Evolutionary conservation across 2,113 vertebrate species (phyloP).

Genomic region (Hydrolagus affinis): DNA sequence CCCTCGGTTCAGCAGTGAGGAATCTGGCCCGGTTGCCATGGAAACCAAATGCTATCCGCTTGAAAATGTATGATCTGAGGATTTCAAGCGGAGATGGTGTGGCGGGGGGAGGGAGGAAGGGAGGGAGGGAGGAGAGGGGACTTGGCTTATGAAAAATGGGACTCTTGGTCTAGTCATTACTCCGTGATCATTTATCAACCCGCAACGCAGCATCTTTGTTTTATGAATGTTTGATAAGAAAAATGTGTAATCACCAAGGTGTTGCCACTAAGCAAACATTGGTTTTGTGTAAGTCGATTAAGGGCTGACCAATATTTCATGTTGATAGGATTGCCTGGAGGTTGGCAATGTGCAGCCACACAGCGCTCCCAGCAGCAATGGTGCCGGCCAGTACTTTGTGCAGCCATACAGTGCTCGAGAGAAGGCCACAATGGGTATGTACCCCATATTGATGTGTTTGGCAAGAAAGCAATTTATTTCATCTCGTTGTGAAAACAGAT

Average conservation of each 20-base stretch:
- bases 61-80: not conserved
- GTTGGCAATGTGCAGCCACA: not conserved
- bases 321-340: conserved; percentile 13
- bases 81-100: not conserved
- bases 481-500: not conserved
- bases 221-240: not conserved
- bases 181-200: not conserved
- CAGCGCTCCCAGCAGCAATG: not conserved
- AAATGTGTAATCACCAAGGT: not conserved
- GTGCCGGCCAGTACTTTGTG: not conserved
- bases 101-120: too few relatives aligned
- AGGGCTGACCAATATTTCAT: conserved; percentile 1
- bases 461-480: not conserved
- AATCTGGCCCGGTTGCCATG: not conserved
- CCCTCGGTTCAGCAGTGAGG: not conserved
- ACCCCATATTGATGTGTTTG: too few relatives aligned
- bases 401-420: not conserved
- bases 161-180: not conserved
- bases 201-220: not conserved
- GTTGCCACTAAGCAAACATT: not conserved
- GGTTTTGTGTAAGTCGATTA: not conserved
- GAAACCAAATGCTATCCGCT: not conserved
- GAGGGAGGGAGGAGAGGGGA: too few relatives aligned
- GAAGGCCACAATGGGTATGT: not conserved
- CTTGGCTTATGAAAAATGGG: not conserved